Evolutionary conservation across 2,113 vertebrate species (phyloP).

Genomic region (Oryctolagus cuniculus): DNA sequence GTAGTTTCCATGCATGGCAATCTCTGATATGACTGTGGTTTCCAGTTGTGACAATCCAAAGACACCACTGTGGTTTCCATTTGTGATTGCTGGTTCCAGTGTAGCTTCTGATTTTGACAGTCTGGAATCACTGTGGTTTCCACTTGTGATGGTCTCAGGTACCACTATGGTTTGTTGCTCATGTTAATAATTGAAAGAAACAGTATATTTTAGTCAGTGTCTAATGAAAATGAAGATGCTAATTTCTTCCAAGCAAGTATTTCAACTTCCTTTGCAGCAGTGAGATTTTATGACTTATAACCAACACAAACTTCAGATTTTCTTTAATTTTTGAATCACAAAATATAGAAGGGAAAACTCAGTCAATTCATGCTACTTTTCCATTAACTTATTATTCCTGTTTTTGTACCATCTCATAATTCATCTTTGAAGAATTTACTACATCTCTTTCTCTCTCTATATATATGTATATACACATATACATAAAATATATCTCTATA

Average conservation of each 20-base stretch:
- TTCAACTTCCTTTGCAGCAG: neutral
- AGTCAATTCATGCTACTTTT: neutral
- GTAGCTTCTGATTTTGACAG: neutral
- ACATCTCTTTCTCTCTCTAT: neutral
- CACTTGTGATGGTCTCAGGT: neutral
- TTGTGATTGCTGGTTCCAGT: neutral
- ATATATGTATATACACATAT: no score
- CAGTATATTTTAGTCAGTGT: neutral
- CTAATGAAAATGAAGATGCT: slow-evolving; percentile 41
- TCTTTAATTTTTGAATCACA: slow-evolving; percentile 10
- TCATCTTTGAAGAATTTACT: slow-evolving; percentile 26
- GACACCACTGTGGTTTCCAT: neutral
- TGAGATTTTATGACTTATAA: neutral
- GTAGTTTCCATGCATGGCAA: no score
- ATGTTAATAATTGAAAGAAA: neutral
- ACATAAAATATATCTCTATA: neutral
- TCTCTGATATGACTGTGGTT: no score
- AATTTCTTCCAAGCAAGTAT: neutral
- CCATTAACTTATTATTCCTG: neutral
- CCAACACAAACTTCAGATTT: slow-evolving; percentile 8
- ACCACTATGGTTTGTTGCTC: neutral
- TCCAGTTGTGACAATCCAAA: no score
- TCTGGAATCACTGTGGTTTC: neutral
- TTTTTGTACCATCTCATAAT: neutral
- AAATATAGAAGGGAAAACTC: neutral